phyloP scores from a whole-genome alignment of 2,888 invertebrate species.

The Habroteleia sp. region DNA sequence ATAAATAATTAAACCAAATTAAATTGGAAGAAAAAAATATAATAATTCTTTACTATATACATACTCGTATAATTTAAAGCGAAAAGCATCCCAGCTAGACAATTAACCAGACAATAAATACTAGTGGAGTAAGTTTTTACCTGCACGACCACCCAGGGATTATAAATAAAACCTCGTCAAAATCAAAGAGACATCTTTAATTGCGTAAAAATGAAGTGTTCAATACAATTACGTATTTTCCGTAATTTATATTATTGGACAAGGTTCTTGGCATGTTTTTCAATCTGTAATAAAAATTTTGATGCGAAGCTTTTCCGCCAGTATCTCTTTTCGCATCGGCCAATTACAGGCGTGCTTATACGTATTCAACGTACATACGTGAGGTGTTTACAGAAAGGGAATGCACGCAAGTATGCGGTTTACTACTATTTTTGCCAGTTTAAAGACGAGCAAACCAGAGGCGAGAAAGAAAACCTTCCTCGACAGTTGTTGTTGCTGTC shows the following conservation, averaged over 20 bases:
- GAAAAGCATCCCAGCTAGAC: slow-evolving; percentile 7
- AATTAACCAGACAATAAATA: slow-evolving; percentile 21
- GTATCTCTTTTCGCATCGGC: slow-evolving; percentile 55
- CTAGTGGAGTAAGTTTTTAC: slow-evolving; percentile 38
- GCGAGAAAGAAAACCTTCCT: slow-evolving; percentile 60
- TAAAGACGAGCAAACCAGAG: slow-evolving; percentile 46
- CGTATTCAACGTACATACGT: slow-evolving; percentile 55
- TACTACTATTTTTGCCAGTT: slow-evolving; percentile 63
- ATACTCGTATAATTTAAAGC: too few relatives aligned
- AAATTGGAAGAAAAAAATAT: too few relatives aligned
- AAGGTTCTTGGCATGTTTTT: slow-evolving; percentile 34
- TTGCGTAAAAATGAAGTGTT: slow-evolving; percentile 24
- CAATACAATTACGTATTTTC: slow-evolving; percentile 31
- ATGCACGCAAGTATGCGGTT: slow-evolving; percentile 58
- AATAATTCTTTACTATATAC: too few relatives aligned
- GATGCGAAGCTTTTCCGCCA: slow-evolving; percentile 37
- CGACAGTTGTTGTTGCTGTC: slow-evolving; percentile 68
- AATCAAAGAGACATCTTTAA: slow-evolving; percentile 21
- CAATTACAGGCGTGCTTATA: slow-evolving; percentile 66
- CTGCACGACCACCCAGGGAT: slow-evolving; percentile 17
- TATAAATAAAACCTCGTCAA: slow-evolving; percentile 30
- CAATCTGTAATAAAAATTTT: slow-evolving; percentile 24
- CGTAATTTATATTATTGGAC: slow-evolving; percentile 37
- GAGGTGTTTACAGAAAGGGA: slow-evolving; percentile 63
- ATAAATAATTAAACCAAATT: too few relatives aligned